Evolutionary conservation across 2,888 invertebrate species (phyloP).

Genomic region (Trissoscelio sp.): DNA sequence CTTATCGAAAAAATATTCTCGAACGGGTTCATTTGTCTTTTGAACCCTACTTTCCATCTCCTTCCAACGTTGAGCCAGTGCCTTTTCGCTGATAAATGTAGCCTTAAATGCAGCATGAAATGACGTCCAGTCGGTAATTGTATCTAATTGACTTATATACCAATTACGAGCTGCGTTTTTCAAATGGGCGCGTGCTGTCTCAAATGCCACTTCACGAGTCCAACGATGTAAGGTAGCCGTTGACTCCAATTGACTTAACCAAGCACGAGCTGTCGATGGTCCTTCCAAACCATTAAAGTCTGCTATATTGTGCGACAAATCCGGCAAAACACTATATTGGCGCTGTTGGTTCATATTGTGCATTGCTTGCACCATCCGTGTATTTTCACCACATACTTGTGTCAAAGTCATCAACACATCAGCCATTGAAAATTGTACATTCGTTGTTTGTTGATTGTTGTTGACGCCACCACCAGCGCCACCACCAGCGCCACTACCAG

Average conservation of each 20-base stretch:
- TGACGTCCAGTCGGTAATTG: slow-evolving; percentile 12
- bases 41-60: slow-evolving; percentile 57
- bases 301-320: slow-evolving; percentile 32
- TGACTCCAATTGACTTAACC: slow-evolving; percentile 30
- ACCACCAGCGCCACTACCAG: too few relatives aligned
- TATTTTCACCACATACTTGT: not conserved
- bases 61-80: slow-evolving; percentile 54
- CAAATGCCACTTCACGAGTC: slow-evolving; percentile 25
- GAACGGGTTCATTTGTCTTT: slow-evolving; percentile 16
- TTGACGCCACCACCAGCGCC: too few relatives aligned
- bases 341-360: slow-evolving; percentile 8
- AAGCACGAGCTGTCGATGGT: not conserved
- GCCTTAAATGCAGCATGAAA: slow-evolving; percentile 3
- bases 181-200: slow-evolving; percentile 29
- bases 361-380: not conserved
- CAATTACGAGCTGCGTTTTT: slow-evolving; percentile 17
- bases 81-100: slow-evolving; percentile 14
- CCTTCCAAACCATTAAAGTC: slow-evolving; percentile 22
- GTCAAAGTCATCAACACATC: not conserved
- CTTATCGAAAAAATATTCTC: slow-evolving; percentile 61
- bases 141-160: slow-evolving; percentile 17
- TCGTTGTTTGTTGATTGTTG: too few relatives aligned
- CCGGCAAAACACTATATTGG: slow-evolving; percentile 20
- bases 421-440: not conserved
- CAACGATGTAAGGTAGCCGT: slow-evolving; percentile 19